Conservation (phyloP, 2,113 vertebrate species). For the Phylloscopus whistleri region DNA sequence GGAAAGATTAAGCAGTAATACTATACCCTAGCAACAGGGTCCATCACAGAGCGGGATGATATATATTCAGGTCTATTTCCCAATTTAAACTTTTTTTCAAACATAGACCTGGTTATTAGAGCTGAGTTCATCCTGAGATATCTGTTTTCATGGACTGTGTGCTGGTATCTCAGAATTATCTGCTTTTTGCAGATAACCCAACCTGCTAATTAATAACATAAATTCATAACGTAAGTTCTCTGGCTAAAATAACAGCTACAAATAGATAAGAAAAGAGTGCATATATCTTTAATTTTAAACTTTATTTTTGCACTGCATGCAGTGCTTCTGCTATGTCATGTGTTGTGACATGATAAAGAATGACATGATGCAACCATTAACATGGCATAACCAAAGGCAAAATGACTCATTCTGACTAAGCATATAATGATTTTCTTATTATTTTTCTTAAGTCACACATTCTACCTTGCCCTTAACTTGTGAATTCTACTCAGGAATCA, state of each 20-base stretch:
- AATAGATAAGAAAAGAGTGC: constrained; percentile 3
- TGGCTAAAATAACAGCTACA: neutral
- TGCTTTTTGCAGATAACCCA: constrained; percentile 51
- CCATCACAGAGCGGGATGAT: neutral
- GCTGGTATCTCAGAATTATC: constrained; percentile 45
- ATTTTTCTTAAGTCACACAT: neutral
- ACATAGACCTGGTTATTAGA: neutral
- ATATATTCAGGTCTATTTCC: neutral
- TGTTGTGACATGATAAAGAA: constrained; percentile 28
- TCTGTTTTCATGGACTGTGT: neutral
- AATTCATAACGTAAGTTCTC: neutral
- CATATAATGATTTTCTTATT: neutral
- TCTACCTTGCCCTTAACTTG: neutral
- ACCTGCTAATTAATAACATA: constrained; percentile 42
- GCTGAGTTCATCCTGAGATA: neutral
- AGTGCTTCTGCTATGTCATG: neutral
- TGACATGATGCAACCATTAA: neutral
- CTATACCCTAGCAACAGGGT: neutral
- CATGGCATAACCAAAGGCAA: neutral
- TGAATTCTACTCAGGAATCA: neutral
- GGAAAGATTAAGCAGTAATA: neutral
- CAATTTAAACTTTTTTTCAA: neutral
- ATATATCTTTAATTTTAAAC: neutral
- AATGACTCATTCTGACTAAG: constrained; percentile 24
- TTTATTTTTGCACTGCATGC: neutral